Evolutionary conservation across 2,888 invertebrate species (phyloP), one percentile per base, ranked within the genome.

Genomic region (Zygaena filipendulae): DNA sequence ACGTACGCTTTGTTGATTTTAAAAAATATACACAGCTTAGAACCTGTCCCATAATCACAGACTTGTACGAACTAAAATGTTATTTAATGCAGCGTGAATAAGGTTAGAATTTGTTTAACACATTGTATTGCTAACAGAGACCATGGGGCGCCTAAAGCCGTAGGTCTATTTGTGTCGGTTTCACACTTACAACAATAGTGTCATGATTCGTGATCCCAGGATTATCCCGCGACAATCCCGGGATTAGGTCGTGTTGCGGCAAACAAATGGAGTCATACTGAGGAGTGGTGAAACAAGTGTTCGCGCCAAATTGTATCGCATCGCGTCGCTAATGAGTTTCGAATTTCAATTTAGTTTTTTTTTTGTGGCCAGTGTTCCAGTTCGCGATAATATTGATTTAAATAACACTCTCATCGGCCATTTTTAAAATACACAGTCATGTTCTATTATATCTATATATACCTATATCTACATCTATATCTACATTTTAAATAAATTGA

Each of bases 141-240:
- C 31, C 43, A 43, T 43, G 57, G 61, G 61, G 48, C 40, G 50
- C 39, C 44, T 40, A 59, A 59, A 63, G 58, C 64, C 56, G 49
- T 54, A 56, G 72, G 74, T 77, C 72, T 75, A 72, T 79, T 79
- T 79, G 72, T 64, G 77, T 75, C 77, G 75, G 75, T 75, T 79
- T 79, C 79, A 75, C 79, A 79, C 79, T 77, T 77, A 72, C 75
- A 77, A 79, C 79, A 79, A 79, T 79, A 77, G 79, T 74, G 79
- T 72, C 79, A 79, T 79, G 77, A 79, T 79, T 77, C 77, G 58
- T 75, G 74, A 79, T 74, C 77, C 77, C n/a, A 50, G 67, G 77
- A 72, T 77, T 69, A 75, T 72, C 62, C 62, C 50, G 58, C 60
- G 55, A 64, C 64, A 63, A 71, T 56, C 57, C 67, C 57, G 56